Conservation (phyloP, 2,797 vertebrate genomes). For the Spea hammondii region DNA sequence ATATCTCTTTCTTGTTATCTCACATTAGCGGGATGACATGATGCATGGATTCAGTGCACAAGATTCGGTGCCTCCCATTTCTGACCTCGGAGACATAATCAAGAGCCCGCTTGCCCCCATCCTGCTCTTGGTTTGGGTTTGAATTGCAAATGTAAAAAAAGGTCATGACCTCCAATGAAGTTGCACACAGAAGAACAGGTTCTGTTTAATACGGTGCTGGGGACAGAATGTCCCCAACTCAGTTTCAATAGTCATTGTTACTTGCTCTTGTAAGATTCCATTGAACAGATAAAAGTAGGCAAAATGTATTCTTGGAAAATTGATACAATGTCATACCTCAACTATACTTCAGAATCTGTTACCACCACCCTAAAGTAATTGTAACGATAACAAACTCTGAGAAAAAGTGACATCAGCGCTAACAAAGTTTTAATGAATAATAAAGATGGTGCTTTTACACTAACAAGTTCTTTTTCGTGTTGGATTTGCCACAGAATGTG, state of each 20-base stretch:
- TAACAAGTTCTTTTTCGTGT: too few relatives aligned
- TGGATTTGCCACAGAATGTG: too few relatives aligned
- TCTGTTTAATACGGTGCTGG: background rate
- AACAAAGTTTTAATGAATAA: too few relatives aligned
- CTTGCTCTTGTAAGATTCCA: background rate
- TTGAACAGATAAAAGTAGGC: background rate
- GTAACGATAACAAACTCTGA: too few relatives aligned
- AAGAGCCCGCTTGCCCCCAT: constrained; percentile 71
- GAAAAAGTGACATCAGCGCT: too few relatives aligned
- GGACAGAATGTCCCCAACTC: background rate
- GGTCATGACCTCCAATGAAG: constrained; percentile 10
- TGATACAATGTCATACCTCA: background rate
- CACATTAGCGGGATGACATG: background rate
- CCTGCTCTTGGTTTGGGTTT: constrained; percentile 68
- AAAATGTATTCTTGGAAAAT: background rate
- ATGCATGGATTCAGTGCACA: constrained; percentile 22
- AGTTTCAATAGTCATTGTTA: constrained; percentile 2
- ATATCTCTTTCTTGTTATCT: background rate
- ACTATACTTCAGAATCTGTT: background rate
- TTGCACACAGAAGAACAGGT: constrained; percentile 8
- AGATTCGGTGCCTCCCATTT: constrained; percentile 67
- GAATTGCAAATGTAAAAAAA: constrained; percentile 29
- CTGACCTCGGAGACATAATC: constrained; percentile 74
- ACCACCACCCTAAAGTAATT: too few relatives aligned
- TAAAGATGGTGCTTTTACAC: too few relatives aligned